Evolutionary conservation across 2,888 invertebrate species (phyloP).

Genomic region (Cerastis rubricosa): DNA sequence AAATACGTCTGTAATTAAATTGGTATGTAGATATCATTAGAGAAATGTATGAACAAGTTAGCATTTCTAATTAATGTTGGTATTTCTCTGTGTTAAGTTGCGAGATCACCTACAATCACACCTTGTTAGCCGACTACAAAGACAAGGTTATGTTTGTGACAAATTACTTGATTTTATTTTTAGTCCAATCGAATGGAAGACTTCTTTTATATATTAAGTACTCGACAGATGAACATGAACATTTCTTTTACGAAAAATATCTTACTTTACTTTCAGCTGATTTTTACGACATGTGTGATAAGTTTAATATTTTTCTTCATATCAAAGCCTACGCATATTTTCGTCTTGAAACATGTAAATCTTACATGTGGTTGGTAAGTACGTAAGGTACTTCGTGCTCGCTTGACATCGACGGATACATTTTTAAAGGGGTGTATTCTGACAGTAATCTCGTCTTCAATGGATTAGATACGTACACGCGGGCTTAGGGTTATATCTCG

Average conservation of each 20-base stretch:
- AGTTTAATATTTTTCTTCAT: constrained; percentile 13
- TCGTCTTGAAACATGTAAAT: constrained; percentile 20
- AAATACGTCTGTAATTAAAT: background rate
- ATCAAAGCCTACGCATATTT: background rate
- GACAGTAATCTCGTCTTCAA: constrained; percentile 55
- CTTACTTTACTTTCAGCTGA: background rate
- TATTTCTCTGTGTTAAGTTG: background rate
- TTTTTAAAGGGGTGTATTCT: constrained; percentile 52
- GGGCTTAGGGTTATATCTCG: constrained; percentile 52
- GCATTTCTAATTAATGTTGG: background rate
- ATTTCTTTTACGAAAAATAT: background rate
- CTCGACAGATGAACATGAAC: background rate
- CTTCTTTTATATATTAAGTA: background rate
- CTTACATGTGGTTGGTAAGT: constrained; percentile 14
- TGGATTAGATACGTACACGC: constrained; percentile 59
- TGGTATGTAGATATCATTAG: constrained; percentile 1
- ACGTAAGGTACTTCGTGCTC: constrained; percentile 3
- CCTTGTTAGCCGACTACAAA: background rate
- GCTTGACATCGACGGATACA: constrained; percentile 43
- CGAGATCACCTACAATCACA: background rate
- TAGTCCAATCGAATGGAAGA: background rate
- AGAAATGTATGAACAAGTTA: background rate
- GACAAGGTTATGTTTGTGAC: background rate
- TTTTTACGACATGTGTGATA: background rate
- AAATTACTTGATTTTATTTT: background rate